Base-by-base conservation (phyloP, 2,797 vertebrate species). In the Helarctos malayanus region DNA sequence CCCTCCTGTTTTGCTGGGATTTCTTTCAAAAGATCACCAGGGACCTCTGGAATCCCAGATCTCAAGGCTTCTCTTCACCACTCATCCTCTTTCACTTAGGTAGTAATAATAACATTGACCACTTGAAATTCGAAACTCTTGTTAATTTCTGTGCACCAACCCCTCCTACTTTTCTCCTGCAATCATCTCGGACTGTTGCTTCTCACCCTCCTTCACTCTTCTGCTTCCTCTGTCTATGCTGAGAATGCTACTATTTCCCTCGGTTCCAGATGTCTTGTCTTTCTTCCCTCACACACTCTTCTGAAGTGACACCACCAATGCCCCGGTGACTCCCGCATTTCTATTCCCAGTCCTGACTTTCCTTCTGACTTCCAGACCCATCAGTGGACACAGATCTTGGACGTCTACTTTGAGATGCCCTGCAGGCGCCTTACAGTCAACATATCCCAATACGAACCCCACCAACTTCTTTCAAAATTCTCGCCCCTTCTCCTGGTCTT, bases 391-490 rank as follows among this genome's bases (percentile, higher is more conserved):
- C 3, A 69, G 54, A 16, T 68, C 89, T 54, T 79, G 41, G 38
- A 65, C 35, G 32, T 81, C 16, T 63, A 45, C n/a, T 71, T 63
- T 82, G 18, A 45, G 13, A 89, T 4, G 1, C 8, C 38, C 49
- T 93, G n/a, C 3, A 82, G 45, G n/a, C 1, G 52, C 7, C 65
- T 93, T 79, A 85, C 29, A 45, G 23, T 91, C 29, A 69, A 75
- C 47, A 81, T 69, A 75, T 52, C 23, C 71, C n/a, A 89, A 91
- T 88, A 81, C 23, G 92, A 94, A 94, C 4, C 7, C 68, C 29
- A 81, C 27, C 38, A 56, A 75, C 32, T 82, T 79, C 78, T 94
- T 80, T 88, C 88, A 94, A 75, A 94, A 61, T 56, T 65, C 56
- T 83, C 68, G 5, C 3, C 93, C 52, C 23, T 83, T 56, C 27